phyloP scores from a whole-genome alignment of 35 echinoderm and acorn worm genomes.

The Nesometra sesokonis region DNA sequence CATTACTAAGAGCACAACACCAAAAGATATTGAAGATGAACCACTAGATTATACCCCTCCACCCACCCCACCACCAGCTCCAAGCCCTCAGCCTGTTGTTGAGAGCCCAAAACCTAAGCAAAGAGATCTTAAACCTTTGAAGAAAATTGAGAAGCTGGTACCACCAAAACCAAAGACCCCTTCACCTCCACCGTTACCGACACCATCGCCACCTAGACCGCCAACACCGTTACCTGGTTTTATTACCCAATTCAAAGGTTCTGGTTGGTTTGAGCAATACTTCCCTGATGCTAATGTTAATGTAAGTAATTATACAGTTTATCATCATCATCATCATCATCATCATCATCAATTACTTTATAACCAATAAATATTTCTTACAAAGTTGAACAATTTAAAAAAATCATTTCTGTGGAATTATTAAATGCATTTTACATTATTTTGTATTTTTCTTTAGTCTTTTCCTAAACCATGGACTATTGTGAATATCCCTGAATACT shows the following conservation, averaged over 20 bases:
- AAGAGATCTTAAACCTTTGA: neutral
- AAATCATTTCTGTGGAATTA: too few species aligned
- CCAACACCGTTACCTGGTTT: constrained; percentile 92
- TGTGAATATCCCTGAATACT: too few species aligned
- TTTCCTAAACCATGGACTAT: constrained; percentile 93
- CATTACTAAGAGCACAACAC: constrained; percentile 24
- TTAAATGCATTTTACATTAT: too few species aligned
- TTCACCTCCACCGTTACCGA: constrained; percentile 57
- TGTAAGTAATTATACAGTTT: constrained; percentile 25
- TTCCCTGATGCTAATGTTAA: constrained; percentile 81
- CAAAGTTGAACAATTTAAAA: too few species aligned
- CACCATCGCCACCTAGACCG: constrained; percentile 78
- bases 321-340: too few species aligned
- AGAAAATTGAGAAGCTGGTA: constrained; percentile 34
- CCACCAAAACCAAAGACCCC: constrained; percentile 60
- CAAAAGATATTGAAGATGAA: constrained; percentile 28
- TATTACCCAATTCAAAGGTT: constrained; percentile 88
- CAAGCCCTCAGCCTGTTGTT: constrained; percentile 28
- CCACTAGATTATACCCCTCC: constrained; percentile 1
- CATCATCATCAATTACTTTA: too few species aligned
- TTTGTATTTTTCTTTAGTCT: constrained; percentile 51
- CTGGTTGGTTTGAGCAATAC: constrained; percentile 94
- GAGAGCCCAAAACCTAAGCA: constrained; percentile 43
- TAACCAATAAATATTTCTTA: too few species aligned
- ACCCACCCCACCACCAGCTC: constrained; percentile 52